These are phyloP conservation scores for Opisthocomus hoazin DNA, from an alignment of 2,113 vertebrate species.

Conservation along the genomic window DNA sequence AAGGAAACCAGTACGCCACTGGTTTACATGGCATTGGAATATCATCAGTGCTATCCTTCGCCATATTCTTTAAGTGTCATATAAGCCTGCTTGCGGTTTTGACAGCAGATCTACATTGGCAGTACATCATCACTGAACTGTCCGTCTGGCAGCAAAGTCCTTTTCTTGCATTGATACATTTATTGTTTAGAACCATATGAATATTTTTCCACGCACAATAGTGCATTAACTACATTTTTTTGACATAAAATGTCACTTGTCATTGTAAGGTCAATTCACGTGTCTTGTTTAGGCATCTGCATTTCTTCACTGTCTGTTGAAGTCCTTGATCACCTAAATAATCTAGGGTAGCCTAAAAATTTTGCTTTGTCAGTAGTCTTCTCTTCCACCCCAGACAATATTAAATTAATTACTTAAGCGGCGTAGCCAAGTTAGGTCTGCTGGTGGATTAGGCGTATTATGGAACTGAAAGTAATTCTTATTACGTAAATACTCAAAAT, in stretches of 20 bases:
- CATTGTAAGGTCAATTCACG: neutral
- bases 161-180: neutral
- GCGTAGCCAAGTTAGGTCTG: neutral
- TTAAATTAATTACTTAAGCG: neutral
- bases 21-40: neutral
- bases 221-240: neutral
- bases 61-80: neutral
- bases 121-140: neutral
- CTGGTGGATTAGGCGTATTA: neutral
- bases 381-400: neutral
- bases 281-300: neutral
- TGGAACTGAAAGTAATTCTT: neutral
- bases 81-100: neutral
- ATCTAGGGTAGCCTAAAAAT: neutral
- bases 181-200: neutral
- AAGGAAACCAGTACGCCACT: neutral
- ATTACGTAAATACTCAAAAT: neutral
- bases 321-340: neutral
- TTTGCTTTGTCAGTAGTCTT: neutral
- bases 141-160: neutral
- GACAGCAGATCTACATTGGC: neutral
- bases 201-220: neutral
- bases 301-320: neutral
- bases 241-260: neutral
- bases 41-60: neutral